Base-by-base conservation (phyloP, 2,797 vertebrate genomes). In the Margarornis squamiger region DNA sequence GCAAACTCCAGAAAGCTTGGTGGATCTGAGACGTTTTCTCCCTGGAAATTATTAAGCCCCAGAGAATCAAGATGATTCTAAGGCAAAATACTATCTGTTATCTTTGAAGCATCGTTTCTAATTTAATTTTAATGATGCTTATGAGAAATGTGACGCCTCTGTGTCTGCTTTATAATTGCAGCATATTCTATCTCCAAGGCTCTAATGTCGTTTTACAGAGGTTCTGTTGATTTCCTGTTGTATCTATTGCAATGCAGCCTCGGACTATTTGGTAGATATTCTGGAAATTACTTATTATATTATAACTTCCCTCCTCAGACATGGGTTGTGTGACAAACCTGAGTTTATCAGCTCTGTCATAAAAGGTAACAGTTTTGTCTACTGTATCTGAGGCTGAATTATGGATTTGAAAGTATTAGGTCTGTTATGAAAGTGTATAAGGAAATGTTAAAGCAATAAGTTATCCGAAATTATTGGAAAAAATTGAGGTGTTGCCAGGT, bases 51-150 rank as follows among this genome's bases (percentile, higher is more conserved):
- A 85, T 82, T 93, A 92, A 90, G 51, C 52, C 54, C 57, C 30
- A 83, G 43, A 95, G 81, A 95, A 62, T 4, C 16, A 80, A 96
- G 65, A 80, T 83, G 71, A 77, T 74, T 77, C 77, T 59, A 86
- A 91, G 89, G 52, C 80, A 86, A 85, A 93, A 91, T 82, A 88
- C 6, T 65, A 77, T 92, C 49, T 5, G 16, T 93, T 95, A 80
- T 82, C 91, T 94, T 83, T 71, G 71, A 95, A 89, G 34, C 1
- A 1, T 76, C 87, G 20, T 49, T 95, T 87, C 93, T 94, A 92
- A 96, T 96, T 89, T 93, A 89, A 84, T 87, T 95, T 82, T 93
- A 96, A 95, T 72, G 41, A 72, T 77, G 49, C 84, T 95, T 90
- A 83, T 95, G 94, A 89, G 95, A 87, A 93, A 91, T 43, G 54